Conservation (phyloP, 2,113 vertebrate species). For the Lepus europaeus region DNA sequence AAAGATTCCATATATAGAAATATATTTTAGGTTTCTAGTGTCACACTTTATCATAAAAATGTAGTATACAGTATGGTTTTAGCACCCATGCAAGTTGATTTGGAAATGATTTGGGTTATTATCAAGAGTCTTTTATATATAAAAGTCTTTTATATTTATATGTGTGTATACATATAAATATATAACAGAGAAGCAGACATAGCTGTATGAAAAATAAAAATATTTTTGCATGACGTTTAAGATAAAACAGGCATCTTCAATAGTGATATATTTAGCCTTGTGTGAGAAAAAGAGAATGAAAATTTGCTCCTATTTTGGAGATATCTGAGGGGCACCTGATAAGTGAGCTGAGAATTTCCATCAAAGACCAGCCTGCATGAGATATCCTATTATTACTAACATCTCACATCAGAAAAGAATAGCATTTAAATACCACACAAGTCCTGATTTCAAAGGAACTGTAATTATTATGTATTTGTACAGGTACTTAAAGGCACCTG, state of each 20-base stretch:
- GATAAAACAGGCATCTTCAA: slow-evolving; percentile 51
- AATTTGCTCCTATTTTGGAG: slow-evolving; percentile 33
- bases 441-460: slow-evolving; percentile 20
- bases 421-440: not conserved
- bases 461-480: not conserved
- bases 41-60: slow-evolving; percentile 29
- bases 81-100: slow-evolving; percentile 13
- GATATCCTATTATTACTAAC: not conserved
- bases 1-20: slow-evolving; percentile 45
- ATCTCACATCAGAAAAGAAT: not conserved
- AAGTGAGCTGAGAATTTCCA: slow-evolving; percentile 9
- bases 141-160: not conserved
- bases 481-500: not conserved
- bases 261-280: slow-evolving; percentile 52
- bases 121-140: slow-evolving; percentile 59
- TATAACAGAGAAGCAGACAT: not conserved
- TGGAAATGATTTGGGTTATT: slow-evolving; percentile 50
- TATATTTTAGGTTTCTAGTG: slow-evolving; percentile 51
- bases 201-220: slow-evolving; percentile 56
- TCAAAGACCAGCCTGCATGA: not conserved
- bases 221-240: slow-evolving; percentile 1
- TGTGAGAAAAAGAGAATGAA: slow-evolving; percentile 48
- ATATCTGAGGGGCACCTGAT: not conserved
- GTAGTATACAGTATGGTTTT: not conserved
- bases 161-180: no score